phyloP scores from a whole-genome alignment of 1,140 invertebrate species.

The Drosophila setifemur region DNA sequence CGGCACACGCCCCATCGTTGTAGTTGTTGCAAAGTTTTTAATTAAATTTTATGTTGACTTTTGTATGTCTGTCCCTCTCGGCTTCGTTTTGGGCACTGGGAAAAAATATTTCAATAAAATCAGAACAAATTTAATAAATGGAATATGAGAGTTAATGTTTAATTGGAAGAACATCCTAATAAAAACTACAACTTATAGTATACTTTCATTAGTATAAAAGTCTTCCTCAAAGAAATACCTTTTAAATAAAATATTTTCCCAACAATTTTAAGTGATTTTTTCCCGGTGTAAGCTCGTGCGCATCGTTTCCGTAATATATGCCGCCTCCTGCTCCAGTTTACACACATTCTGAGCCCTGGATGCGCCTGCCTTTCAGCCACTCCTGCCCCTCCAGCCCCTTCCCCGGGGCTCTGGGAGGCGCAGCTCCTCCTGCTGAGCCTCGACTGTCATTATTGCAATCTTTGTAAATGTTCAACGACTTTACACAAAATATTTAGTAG shows the following conservation, averaged over 20 bases:
- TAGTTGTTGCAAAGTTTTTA: conserved; percentile 77
- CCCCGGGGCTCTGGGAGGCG: neutral
- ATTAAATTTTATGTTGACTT: conserved; percentile 78
- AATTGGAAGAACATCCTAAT: too few species aligned
- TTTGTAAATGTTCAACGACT: conserved; percentile 62
- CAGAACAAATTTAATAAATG: too few species aligned
- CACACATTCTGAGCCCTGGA: conserved; percentile 37
- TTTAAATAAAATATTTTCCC: neutral
- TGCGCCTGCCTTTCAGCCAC: conserved; percentile 20
- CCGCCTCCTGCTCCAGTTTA: conserved; percentile 46
- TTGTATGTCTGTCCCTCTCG: conserved; percentile 43
- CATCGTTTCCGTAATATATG: conserved; percentile 40
- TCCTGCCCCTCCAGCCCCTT: neutral
- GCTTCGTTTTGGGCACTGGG: neutral
- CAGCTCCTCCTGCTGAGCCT: conserved; percentile 4
- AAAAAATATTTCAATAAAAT: too few species aligned
- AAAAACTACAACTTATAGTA: too few species aligned
- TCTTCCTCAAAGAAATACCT: neutral
- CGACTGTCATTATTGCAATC: conserved; percentile 68
- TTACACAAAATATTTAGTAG: conserved; percentile 57
- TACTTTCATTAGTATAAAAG: too few species aligned
- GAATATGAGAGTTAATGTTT: too few species aligned
- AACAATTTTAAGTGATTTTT: neutral
- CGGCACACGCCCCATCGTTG: conserved; percentile 20
- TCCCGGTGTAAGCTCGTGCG: conserved; percentile 15